phyloP scores from a whole-genome alignment of 1,140 invertebrate genomes.

The Cherax quadricarinatus region DNA sequence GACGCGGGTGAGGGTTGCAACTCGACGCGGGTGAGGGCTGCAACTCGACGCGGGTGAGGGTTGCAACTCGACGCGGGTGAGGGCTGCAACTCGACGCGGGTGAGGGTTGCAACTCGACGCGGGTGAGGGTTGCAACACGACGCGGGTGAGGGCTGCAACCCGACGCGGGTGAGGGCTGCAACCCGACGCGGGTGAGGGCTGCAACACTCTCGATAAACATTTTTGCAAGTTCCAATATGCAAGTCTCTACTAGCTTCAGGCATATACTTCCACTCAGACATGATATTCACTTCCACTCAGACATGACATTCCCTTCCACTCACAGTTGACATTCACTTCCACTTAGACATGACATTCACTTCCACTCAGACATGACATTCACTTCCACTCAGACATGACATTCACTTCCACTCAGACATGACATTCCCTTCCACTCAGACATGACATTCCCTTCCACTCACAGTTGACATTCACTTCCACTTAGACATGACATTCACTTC shows the following conservation, averaged over 20 bases:
- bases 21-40: too few species aligned
- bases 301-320: constrained; percentile 9
- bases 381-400: constrained; percentile 26
- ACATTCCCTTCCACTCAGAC: constrained; percentile 7
- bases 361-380: not conserved
- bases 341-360: too few species aligned
- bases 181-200: not conserved
- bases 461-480: too few species aligned
- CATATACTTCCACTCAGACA: not conserved
- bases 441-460: not conserved
- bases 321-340: too few species aligned
- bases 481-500: too few species aligned
- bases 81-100: not conserved
- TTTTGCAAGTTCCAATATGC: not conserved
- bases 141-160: too few species aligned
- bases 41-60: too few species aligned
- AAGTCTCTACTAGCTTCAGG: not conserved
- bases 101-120: not conserved
- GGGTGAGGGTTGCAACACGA: too few species aligned
- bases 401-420: not conserved
- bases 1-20: too few species aligned
- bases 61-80: too few species aligned
- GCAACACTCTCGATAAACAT: not conserved
- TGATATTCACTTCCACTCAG: not conserved
- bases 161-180: too few species aligned